Evolutionary conservation across 2,888 invertebrate genomes (phyloP).

Genomic region (Metallyticus violacea): DNA sequence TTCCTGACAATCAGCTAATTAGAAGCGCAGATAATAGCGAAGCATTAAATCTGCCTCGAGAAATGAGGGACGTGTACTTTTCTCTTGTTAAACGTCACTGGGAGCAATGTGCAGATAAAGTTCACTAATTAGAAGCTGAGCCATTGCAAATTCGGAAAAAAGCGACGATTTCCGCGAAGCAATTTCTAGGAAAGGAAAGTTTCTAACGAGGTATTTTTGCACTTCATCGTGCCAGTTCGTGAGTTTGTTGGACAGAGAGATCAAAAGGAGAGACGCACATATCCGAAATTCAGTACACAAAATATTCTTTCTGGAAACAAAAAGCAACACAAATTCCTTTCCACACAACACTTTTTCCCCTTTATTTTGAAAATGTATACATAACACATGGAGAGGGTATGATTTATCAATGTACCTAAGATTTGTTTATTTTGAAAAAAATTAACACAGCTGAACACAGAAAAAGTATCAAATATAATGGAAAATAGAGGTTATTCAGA

Average conservation of each 20-base stretch:
- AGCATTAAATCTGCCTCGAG: background rate
- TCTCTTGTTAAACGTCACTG: background rate
- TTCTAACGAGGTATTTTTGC: background rate
- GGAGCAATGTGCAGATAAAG: background rate
- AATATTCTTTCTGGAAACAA: no score
- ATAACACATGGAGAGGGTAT: no score
- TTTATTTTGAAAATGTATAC: no score
- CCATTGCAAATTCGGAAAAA: background rate
- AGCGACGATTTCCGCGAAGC: background rate
- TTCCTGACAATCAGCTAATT: background rate
- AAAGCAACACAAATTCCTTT: no score
- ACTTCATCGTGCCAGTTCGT: background rate
- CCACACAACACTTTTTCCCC: no score
- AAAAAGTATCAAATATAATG: no score
- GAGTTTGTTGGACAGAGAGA: background rate
- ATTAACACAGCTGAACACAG: no score
- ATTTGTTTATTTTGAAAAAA: no score
- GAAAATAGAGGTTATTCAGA: no score
- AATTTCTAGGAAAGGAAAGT: background rate
- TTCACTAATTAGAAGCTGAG: background rate
- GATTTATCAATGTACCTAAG: no score
- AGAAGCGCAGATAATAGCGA: background rate
- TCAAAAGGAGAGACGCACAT: background rate
- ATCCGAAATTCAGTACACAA: no score
- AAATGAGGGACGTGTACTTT: background rate